Percentiles rank a stretch among this genome's conserved stretches.
phyloP scores from a whole-genome alignment of 2,888 invertebrate species.

The Hydrotaea cyrtoneurina region DNA sequence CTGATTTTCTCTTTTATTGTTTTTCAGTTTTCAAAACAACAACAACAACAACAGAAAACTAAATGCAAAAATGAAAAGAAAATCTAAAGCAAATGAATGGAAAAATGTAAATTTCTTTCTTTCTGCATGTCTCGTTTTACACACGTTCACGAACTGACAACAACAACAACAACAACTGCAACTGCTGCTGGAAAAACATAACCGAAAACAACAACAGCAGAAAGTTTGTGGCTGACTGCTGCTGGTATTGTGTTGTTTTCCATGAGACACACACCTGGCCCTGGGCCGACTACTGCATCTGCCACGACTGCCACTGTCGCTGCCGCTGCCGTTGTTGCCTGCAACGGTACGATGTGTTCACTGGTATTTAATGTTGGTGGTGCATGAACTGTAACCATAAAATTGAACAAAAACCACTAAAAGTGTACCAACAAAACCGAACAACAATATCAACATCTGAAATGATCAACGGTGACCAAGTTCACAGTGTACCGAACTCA shows the following conservation, averaged over 20 bases:
- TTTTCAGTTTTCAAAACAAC: too few relatives aligned
- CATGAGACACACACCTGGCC: conserved; percentile 58
- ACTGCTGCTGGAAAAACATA: not conserved
- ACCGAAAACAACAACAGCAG: not conserved
- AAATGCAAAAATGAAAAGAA: conserved; percentile 1
- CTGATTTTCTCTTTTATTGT: too few relatives aligned
- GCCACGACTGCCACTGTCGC: not conserved
- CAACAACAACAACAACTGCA: not conserved
- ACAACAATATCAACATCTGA: conserved; percentile 36
- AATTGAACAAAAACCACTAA: conserved; percentile 53
- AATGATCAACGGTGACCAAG: conserved; percentile 12
- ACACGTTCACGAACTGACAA: conserved; percentile 27
- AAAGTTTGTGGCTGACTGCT: not conserved
- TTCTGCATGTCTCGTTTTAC: conserved; percentile 53
- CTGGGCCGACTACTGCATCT: not conserved
- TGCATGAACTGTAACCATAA: conserved; percentile 67
- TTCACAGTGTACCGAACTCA: conserved; percentile 13
- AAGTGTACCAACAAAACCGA: conserved; percentile 53
- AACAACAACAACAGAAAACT: too few relatives aligned
- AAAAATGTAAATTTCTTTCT: conserved; percentile 57
- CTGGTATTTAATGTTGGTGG: conserved; percentile 63
- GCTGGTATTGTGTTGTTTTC: conserved; percentile 19
- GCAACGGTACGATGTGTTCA: not conserved
- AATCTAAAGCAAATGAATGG: not conserved
- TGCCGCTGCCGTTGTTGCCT: not conserved